phyloP scores from a whole-genome alignment of 1,140 invertebrate genomes.

The Popillia japonica region DNA sequence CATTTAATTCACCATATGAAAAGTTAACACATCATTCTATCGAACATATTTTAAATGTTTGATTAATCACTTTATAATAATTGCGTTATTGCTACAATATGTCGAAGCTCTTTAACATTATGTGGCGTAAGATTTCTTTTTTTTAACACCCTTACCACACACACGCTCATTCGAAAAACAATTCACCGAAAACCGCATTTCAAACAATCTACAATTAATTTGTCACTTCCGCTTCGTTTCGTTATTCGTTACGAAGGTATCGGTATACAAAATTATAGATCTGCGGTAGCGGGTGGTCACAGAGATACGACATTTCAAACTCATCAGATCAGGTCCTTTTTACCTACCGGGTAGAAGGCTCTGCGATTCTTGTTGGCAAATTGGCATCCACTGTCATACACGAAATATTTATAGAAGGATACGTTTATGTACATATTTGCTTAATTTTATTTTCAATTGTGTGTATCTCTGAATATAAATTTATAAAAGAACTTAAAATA shows the following conservation, averaged over 20 bases:
- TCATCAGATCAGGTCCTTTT: neutral
- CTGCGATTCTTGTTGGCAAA: neutral
- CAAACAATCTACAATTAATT: conserved; percentile 31
- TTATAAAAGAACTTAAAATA: too few species aligned
- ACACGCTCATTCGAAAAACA: neutral
- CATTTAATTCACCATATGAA: too few species aligned
- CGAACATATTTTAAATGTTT: neutral
- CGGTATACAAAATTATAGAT: conserved; percentile 31
- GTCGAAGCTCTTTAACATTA: neutral
- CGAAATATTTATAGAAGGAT: too few species aligned
- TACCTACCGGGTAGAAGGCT: conserved; percentile 19
- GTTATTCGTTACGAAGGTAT: neutral
- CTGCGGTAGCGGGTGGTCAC: conserved; percentile 1
- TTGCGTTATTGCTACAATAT: neutral
- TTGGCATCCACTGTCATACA: too few species aligned
- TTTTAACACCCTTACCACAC: neutral
- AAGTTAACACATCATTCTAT: too few species aligned
- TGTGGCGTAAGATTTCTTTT: neutral
- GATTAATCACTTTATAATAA: neutral
- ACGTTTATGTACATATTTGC: too few species aligned
- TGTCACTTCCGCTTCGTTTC: conserved; percentile 23
- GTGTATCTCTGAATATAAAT: too few species aligned
- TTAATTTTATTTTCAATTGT: too few species aligned
- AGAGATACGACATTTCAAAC: conserved; percentile 17
- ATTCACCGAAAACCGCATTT: neutral